Base-by-base conservation (phyloP, 2,797 vertebrate genomes). In the Eupleurogrammus muticus region DNA sequence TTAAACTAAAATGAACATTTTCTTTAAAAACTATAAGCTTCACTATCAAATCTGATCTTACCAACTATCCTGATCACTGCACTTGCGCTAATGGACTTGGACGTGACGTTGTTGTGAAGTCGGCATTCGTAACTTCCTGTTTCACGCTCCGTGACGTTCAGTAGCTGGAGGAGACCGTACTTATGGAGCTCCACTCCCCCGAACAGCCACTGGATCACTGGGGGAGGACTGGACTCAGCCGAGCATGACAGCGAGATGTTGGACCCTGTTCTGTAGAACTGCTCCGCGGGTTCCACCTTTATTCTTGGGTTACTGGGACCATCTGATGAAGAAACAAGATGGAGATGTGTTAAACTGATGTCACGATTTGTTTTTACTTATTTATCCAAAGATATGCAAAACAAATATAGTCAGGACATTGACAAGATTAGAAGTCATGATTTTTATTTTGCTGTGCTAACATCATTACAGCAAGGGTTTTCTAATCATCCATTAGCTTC, bases 41-140 rank as follows among this genome's bases (percentile, higher is more conserved):
- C n/a, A n/a, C n/a, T n/a, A 21, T 28, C 4, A 66, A 66, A 61
- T 55, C 21, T 38, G 64, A 36, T 1, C 89, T 85, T 76, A 94
- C 94, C 90, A 56, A 91, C 1, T 55, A 94, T 72, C 2, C 0
- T n/a, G 53, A 94, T 85, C 4, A 0, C 9, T 44, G 20, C 54
- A 38, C 46, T 82, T 35, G 34, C 1, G 1, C 47, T 73, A 80
- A 9, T 77, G 65, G 40, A 87, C 73, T 81, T 87, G 9, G 44
- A 60, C 0, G 93, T 94, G 61, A 84, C 79, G 0, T n/a, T 20
- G 79, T 94, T 95, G 61, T 89, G n/a, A 62, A 83, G 57, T 1
- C 80, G 5, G 28, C 94, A 94, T 49, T 57, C 50, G 59, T 95
- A 94, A 34, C 8, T 46, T 70, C 92, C 93, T 0, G 89, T 81